Evolutionary conservation across 2,113 vertebrate genomes (phyloP).

Genomic region (Chrysochloris asiatica): DNA sequence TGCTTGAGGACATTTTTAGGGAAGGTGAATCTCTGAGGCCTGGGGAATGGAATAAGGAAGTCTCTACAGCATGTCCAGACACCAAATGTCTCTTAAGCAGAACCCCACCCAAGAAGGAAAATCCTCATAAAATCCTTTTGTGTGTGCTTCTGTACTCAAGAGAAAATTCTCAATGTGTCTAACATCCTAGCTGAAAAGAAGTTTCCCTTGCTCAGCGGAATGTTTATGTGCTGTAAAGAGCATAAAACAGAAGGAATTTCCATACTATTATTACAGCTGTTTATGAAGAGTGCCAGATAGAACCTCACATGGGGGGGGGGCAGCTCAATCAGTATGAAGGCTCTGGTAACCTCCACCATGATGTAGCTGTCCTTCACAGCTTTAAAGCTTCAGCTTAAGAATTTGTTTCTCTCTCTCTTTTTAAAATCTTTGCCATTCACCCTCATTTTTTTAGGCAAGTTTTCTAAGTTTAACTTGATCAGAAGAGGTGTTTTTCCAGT

Average conservation of each 20-base stretch:
- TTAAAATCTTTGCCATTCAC: neutral
- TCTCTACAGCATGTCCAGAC: neutral
- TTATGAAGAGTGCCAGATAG: neutral
- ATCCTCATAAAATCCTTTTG: neutral
- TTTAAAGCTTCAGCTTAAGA: neutral
- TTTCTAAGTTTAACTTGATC: neutral
- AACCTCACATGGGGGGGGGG: neutral
- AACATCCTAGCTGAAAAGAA: neutral
- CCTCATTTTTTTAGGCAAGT: neutral
- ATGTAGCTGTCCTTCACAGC: neutral
- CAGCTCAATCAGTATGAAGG: neutral
- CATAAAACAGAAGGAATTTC: neutral
- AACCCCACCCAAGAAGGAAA: neutral
- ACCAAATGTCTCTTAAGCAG: neutral
- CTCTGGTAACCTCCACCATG: neutral
- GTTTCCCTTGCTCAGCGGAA: neutral
- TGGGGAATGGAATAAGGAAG: neutral
- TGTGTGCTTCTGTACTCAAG: neutral
- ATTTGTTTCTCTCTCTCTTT: neutral
- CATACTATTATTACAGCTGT: neutral
- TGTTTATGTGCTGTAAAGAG: neutral
- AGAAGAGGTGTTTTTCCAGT: neutral
- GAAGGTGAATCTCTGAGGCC: neutral
- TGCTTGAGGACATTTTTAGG: neutral
- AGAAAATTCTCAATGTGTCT: neutral